Evolutionary conservation across 2,888 invertebrate species (phyloP).

Genomic region (Troglohyphantes excavatus): DNA sequence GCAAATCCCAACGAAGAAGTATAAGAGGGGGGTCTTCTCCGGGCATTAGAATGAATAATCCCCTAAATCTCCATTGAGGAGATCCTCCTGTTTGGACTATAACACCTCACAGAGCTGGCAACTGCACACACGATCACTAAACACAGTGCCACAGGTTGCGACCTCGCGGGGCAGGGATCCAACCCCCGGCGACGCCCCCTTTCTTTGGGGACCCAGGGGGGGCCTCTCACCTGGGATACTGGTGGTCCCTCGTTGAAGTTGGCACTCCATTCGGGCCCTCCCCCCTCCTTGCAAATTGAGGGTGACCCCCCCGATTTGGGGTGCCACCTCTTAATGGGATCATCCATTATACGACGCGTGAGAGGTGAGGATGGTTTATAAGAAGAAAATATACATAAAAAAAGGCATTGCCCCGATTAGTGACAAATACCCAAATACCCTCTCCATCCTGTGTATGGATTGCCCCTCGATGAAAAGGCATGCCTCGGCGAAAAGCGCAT

Average conservation of each 20-base stretch:
- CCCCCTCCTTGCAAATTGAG: constrained; percentile 73
- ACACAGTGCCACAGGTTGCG: constrained; percentile 75
- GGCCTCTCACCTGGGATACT: constrained; percentile 62
- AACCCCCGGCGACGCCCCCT: constrained; percentile 64
- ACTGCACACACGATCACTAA: constrained; percentile 73
- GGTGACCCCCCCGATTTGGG: constrained; percentile 58
- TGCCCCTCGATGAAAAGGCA: constrained; percentile 25
- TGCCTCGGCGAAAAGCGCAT: constrained; percentile 62
- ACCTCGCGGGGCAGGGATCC: constrained; percentile 70
- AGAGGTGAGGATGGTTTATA: constrained; percentile 46
- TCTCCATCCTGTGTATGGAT: constrained; percentile 40
- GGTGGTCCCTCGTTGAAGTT: constrained; percentile 62
- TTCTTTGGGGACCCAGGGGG: constrained; percentile 65
- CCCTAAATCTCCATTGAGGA: constrained; percentile 72
- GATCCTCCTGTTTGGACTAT: constrained; percentile 77
- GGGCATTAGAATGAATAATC: constrained; percentile 59
- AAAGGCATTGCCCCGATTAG: constrained; percentile 64
- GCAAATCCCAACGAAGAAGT: neutral
- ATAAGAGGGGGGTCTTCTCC: too few species aligned
- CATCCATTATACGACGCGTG: constrained; percentile 76
- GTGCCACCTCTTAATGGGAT: constrained; percentile 70
- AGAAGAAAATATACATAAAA: too few species aligned
- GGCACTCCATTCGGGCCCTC: constrained; percentile 71
- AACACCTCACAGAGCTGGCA: constrained; percentile 39
- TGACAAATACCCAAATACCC: constrained; percentile 71